These are phyloP conservation scores for Pterocles gutturalis DNA, from an alignment of 2,113 vertebrate genomes.

Conservation along the genomic window DNA sequence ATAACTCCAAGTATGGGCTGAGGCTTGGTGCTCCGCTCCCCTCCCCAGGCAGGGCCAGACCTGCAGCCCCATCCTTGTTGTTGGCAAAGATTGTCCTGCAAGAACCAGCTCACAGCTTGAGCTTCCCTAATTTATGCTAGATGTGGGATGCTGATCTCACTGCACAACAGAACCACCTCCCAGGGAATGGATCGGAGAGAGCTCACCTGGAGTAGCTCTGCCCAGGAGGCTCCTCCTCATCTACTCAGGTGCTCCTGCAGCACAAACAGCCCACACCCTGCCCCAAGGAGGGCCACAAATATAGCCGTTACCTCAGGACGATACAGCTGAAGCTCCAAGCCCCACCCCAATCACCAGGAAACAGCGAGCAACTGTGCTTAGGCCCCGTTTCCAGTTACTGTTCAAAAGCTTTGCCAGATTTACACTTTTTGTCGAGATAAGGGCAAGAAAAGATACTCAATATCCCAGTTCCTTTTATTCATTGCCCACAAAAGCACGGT, in stretches of 20 bases:
- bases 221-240: background rate
- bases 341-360: background rate
- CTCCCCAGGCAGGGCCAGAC: background rate
- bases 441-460: background rate
- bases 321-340: background rate
- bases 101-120: background rate
- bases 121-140: background rate
- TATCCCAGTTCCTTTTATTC: background rate
- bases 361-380: background rate
- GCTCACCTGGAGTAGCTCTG: background rate
- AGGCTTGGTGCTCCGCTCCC: background rate
- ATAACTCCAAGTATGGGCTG: background rate
- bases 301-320: fast-evolving
- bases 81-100: background rate
- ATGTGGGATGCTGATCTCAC: background rate
- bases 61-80: background rate
- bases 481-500: background rate
- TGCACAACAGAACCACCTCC: no score
- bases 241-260: background rate
- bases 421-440: background rate
- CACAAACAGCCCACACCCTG: background rate
- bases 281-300: background rate
- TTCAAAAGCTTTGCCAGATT: background rate
- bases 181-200: background rate
- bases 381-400: background rate